Percentiles rank a stretch among this genome's conserved stretches.
Evolutionary conservation across 92 coral and sea anemone genomes (phyloP).

Genomic region (Porites lobata): DNA sequence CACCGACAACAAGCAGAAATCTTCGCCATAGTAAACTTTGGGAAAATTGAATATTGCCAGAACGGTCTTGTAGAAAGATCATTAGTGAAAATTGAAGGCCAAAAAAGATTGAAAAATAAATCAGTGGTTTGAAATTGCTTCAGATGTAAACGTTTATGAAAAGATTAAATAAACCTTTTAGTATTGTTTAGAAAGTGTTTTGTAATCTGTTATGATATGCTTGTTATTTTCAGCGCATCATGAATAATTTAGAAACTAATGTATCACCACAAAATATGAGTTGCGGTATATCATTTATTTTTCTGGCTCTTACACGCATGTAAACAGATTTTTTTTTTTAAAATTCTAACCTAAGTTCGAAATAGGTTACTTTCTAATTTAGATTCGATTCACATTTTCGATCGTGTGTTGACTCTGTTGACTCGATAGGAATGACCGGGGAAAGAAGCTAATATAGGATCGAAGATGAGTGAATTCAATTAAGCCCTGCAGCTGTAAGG

Average conservation of each 20-base stretch:
- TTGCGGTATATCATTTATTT: background rate
- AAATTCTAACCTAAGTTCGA: no score
- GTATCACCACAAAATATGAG: constrained; percentile 1
- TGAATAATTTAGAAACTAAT: constrained; percentile 13
- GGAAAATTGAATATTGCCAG: background rate
- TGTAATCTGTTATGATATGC: background rate
- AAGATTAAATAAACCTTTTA: background rate
- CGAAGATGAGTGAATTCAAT: no score
- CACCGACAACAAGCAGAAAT: constrained; percentile 8
- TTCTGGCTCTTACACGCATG: no score
- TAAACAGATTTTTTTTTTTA: no score
- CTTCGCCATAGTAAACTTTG: background rate
- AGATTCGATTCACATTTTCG: no score
- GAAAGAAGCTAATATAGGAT: no score
- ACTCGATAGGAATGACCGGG: no score
- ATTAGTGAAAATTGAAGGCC: background rate
- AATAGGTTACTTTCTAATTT: no score
- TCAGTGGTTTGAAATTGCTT: background rate
- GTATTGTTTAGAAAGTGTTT: constrained; percentile 14
- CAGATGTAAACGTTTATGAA: background rate
- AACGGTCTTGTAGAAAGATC: background rate
- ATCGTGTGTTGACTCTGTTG: no score
- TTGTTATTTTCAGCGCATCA: constrained; percentile 17
- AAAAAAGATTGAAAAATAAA: background rate
- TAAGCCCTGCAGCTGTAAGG: no score